These are phyloP conservation scores for Pseudochirops corinnae DNA, from an alignment of 2,797 vertebrate genomes.

Conservation along the genomic window DNA sequence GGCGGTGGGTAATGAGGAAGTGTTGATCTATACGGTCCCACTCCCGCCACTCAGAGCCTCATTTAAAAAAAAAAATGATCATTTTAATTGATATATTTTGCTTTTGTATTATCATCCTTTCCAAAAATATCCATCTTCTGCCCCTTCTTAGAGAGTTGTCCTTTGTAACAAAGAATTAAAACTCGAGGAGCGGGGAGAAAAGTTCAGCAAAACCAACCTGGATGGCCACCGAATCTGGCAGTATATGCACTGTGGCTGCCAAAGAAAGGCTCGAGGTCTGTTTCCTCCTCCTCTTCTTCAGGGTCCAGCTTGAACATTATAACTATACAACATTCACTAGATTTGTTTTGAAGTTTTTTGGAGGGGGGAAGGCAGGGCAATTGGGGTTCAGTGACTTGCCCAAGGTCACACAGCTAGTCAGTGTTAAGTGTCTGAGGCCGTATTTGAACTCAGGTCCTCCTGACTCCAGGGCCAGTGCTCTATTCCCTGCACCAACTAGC, in stretches of 20 bases:
- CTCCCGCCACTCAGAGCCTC: not conserved
- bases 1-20: constrained; percentile 5
- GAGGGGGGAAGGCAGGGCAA: too few relatives aligned
- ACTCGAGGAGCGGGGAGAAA: not conserved
- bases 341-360: too few relatives aligned
- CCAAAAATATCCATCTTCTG: not conserved
- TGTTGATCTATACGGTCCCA: not conserved
- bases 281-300: not conserved
- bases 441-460: too few relatives aligned
- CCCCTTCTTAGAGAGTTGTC: not conserved
- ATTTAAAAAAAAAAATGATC: not conserved
- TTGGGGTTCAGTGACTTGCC: too few relatives aligned
- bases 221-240: not conserved
- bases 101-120: not conserved
- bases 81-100: not conserved
- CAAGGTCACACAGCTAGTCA: too few relatives aligned
- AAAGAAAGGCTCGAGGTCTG: not conserved
- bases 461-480: too few relatives aligned
- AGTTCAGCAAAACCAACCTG: not conserved
- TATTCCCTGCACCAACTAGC: too few relatives aligned
- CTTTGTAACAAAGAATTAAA: not conserved
- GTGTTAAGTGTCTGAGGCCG: too few relatives aligned
- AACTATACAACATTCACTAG: not conserved
- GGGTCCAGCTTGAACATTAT: not conserved
- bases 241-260: not conserved